A percentile compares a stretch with the other conserved stretches of the same genome.
Conservation (phyloP, 1,140 invertebrate genomes). For the Drosophila tsacasi region DNA sequence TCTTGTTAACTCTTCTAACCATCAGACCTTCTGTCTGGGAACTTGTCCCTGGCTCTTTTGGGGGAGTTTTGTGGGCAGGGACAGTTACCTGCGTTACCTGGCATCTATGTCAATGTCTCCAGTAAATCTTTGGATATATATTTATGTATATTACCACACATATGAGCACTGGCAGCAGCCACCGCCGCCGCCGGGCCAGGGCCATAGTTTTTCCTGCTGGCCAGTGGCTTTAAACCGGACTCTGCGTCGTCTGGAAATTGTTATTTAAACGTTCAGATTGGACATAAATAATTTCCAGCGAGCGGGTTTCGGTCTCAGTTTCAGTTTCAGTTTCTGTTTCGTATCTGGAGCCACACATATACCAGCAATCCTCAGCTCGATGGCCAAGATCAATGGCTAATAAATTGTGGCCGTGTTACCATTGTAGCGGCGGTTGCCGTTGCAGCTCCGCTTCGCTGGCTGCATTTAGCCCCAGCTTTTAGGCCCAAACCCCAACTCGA, state of each 20-base stretch:
- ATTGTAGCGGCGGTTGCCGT: constrained; percentile 16
- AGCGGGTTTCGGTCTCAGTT: constrained; percentile 8
- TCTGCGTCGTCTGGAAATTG: constrained; percentile 40
- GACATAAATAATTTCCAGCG: constrained; percentile 36
- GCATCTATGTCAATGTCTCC: constrained; percentile 48
- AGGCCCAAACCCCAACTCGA: constrained; percentile 8
- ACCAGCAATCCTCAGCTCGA: constrained; percentile 26
- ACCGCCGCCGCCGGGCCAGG: constrained; percentile 8
- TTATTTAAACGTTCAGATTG: constrained; percentile 51
- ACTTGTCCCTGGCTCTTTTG: background rate
- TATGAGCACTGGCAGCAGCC: constrained; percentile 2
- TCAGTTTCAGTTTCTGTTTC: constrained; percentile 12
- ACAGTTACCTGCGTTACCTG: constrained; percentile 6
- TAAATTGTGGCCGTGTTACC: constrained; percentile 55
- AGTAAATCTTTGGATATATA: constrained; percentile 3
- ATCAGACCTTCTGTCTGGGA: background rate
- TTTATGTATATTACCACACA: constrained; percentile 24
- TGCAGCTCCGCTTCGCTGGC: constrained; percentile 18
- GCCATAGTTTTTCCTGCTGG: constrained; percentile 45
- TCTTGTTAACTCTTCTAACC: background rate
- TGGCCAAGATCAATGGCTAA: constrained; percentile 75
- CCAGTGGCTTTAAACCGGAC: constrained; percentile 41
- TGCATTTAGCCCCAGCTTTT: constrained; percentile 2
- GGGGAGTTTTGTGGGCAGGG: constrained; percentile 3
- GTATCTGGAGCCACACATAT: constrained; percentile 30